phyloP scores from a whole-genome alignment of 2,888 invertebrate genomes.

The Trachelus iudaicus region DNA sequence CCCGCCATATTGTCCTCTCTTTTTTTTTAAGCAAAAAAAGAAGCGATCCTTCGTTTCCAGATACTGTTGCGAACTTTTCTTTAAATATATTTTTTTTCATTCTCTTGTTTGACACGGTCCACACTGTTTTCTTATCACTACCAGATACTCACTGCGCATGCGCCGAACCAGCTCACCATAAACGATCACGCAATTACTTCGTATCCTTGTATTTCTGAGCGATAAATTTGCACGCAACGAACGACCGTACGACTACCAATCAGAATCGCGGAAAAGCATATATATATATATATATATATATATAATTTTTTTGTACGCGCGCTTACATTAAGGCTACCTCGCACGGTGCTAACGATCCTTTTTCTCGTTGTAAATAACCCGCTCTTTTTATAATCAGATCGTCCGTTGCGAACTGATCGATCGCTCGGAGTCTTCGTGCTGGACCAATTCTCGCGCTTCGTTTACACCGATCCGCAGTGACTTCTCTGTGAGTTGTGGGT shows the following conservation, averaged over 20 bases:
- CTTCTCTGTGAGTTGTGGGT: background rate
- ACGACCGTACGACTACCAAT: no score
- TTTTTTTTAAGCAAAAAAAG: background rate
- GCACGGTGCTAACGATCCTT: background rate
- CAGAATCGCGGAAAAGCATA: no score
- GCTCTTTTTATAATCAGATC: background rate
- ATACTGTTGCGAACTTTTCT: no score
- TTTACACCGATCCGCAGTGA: background rate
- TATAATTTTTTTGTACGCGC: no score
- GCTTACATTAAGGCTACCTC: background rate
- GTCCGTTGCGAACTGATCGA: background rate
- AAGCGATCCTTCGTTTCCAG: background rate
- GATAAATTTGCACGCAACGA: no score
- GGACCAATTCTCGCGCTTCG: constrained; percentile 2
- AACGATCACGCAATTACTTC: no score
- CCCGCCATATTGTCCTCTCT: background rate
- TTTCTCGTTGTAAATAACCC: background rate
- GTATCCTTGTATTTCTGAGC: background rate
- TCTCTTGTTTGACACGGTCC: no score
- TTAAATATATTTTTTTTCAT: no score
- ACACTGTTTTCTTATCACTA: no score
- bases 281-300: no score
- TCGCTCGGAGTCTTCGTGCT: background rate
- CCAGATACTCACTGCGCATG: no score
- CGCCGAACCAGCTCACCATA: no score